Percentiles rank a stretch among this genome's conserved stretches.
phyloP scores from a whole-genome alignment of 1,140 invertebrate species.

The Cyrtorhinus lividipennis region DNA sequence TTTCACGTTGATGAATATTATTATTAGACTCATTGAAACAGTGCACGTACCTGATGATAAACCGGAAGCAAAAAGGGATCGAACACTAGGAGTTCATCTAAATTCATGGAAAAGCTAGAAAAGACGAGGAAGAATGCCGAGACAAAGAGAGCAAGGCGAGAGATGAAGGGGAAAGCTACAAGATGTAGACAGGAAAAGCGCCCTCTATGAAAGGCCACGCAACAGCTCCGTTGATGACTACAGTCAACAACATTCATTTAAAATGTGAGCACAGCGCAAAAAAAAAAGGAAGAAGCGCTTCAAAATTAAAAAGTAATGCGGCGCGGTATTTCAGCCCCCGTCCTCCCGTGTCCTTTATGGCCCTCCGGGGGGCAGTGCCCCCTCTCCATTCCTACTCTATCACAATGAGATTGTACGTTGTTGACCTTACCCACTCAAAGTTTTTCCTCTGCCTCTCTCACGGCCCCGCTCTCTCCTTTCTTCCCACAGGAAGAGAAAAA shows the following conservation, averaged over 20 bases:
- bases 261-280: background rate
- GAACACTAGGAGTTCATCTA: no score
- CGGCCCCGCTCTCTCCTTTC: background rate
- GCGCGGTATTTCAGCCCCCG: background rate
- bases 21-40: no score
- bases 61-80: no score
- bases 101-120: no score
- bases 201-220: no score
- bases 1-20: no score
- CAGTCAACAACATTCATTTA: background rate
- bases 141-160: no score
- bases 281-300: background rate
- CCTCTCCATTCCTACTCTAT: background rate
- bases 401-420: background rate
- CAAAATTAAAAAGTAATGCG: background rate
- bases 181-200: no score
- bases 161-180: no score
- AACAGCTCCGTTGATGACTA: background rate
- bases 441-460: background rate
- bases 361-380: background rate
- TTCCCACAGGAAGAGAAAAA: background rate
- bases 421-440: background rate
- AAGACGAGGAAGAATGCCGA: no score
- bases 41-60: no score
- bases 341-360: no score